Evolutionary conservation across 2,888 invertebrate genomes (phyloP), one percentile per base, ranked within the genome.

Genomic region (Tromatobia lineatoria): DNA sequence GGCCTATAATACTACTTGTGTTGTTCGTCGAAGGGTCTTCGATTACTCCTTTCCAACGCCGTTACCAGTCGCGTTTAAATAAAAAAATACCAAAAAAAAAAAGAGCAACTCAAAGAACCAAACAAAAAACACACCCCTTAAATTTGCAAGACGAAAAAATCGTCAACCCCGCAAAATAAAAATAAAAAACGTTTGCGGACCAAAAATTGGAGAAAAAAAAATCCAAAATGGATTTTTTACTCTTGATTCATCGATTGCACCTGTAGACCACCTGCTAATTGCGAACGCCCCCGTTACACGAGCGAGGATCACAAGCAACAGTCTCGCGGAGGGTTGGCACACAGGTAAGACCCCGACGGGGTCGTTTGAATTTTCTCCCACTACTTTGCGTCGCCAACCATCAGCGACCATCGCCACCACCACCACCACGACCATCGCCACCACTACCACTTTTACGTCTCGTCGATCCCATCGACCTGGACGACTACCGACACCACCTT

Each of bases 1-100:
- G 91, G 91, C 91, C 91, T 92, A 92, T n/a, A n/a, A n/a, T 91
- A 90, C 91, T 91, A 90, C 91, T 92, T 20, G 64, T 89, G 59
- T 59, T 38, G 91, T 90, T 88, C 90, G 91, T 91, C 91, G 91
- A 91, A 91, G 91, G 91, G 89, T 91, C 64, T 73, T 80, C 75
- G 79, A 69, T 78, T 29, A 20, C 45, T 34, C 23, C 25, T 25
- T 13, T 23, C 11, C 20, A 57, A 61, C 57, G 45, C 50, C 57
- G 38, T 20, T 47, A 64, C 25, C 73, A 50, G 57, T 42, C 77
- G 67, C 77, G 66, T 20, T 57, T 73, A 11, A 20, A n/a, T n/a
- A 80, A 4, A 52, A 70, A 11, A 78, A 45, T 4, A 59, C 47
- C 2, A 29, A 47, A 29, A 69, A 50, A 34, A 70, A 38, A 20